Base-by-base conservation (phyloP, 2,888 invertebrate genomes). In the Dexiosoma caninum region DNA sequence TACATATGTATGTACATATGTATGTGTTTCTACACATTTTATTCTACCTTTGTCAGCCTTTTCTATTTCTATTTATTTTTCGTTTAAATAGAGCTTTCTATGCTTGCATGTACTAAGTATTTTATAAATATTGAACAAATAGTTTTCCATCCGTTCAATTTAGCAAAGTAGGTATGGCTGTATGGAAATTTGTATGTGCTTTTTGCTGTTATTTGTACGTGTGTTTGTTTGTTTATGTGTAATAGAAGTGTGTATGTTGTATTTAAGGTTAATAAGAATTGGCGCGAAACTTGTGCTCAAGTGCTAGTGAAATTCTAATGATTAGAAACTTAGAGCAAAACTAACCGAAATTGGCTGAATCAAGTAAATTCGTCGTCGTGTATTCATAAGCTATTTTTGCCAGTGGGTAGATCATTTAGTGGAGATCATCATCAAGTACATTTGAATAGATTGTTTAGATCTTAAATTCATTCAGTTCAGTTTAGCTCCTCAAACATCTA, bases 241-340 rank as follows among this genome's bases (percentile, higher is more conserved):
- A 10, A 6, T 27, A 12, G 49, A 5, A 35, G 27, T 53, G 14
- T 62, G 23, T 46, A 35, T 55, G 16, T 16, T 64, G 1, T 42
- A 37, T 46, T 75, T 59, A 32, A 51, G 46, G 74, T 81, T 82
- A 80, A 74, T 79, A 78, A 59, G 79, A 84, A 83, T 83, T 82
- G 84, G 83, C 83, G 83, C 83, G 84, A 84, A 86, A 85, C 85
- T 85, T 85, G 86, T 84, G 87, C 78, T 70, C 69, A 77, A 77
- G 81, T 77, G 51, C 81, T 74, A 81, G 72, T 70, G 59, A 74
- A 81, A 67, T 77, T 62, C 67, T 64, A 64, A 81, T 70, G 57
- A 69, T 64, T 67, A 72, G 46, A 53, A 27, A 57, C 35, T 66
- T 42, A 42, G 30, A 49, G 37, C 46, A 57, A 19, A 53, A 27